phyloP scores from a whole-genome alignment of 2,888 invertebrate genomes.

The Eutolmus rufibarbis region DNA sequence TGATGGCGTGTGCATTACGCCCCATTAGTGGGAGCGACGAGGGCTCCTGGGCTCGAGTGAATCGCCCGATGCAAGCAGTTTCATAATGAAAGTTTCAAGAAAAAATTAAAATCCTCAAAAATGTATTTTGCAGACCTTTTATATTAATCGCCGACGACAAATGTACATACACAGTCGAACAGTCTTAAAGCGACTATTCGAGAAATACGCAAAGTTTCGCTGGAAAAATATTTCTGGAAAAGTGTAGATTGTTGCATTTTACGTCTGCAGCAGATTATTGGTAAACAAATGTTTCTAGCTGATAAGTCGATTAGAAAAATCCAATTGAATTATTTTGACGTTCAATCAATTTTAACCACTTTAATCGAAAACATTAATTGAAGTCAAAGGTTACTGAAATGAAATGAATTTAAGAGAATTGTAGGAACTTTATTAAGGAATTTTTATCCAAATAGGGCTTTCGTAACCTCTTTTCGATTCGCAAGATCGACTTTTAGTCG shows the following conservation, averaged over 20 bases:
- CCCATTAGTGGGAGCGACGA: conserved; percentile 13
- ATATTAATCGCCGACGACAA: neutral
- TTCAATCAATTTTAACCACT: too few species aligned
- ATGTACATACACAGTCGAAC: neutral
- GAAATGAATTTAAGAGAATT: too few species aligned
- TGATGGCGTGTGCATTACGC: conserved; percentile 40
- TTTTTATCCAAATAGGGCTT: too few species aligned
- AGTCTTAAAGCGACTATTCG: neutral
- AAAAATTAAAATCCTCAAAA: neutral
- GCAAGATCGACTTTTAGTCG: too few species aligned
- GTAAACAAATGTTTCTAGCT: too few species aligned
- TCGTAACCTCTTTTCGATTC: too few species aligned
- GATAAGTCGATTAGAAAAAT: too few species aligned
- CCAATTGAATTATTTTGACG: too few species aligned
- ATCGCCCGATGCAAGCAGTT: conserved; percentile 4
- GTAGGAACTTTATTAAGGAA: too few species aligned
- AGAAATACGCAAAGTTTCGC: neutral
- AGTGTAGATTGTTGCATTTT: neutral
- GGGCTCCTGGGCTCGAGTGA: neutral
- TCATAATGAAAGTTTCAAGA: conserved; percentile 13
- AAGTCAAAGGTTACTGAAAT: too few species aligned
- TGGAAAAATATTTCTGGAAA: neutral
- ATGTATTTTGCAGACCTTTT: neutral
- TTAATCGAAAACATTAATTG: too few species aligned
- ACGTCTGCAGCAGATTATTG: too few species aligned